Base-by-base conservation (phyloP, 2,113 vertebrate genomes). In the Rafetus swinhoei region DNA sequence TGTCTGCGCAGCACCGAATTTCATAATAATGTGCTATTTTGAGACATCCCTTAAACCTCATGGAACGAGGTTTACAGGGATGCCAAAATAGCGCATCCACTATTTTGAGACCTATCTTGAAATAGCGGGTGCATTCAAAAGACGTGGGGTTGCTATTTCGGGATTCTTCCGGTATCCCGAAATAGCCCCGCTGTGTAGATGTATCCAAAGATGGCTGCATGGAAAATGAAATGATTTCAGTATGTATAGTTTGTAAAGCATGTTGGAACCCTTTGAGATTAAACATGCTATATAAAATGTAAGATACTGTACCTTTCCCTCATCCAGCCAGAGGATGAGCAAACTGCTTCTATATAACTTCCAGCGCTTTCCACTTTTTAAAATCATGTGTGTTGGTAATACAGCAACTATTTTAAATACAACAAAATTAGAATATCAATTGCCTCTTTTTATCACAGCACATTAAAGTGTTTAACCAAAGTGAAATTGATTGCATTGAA, bases 401-500 rank as follows among this genome's bases (percentile, higher is more conserved):
- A 94, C 29, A 82, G n/a, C 29, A 82, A 19, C 39, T 82, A 83
- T 53, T 93, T 97, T 95, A 74, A 95, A 81, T 95, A 90, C 91
- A 95, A 94, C 86, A 88, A 79, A 96, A 94, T 95, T 96, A 96
- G 86, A 95, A 95, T 95, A 95, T 88, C 95, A 97, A 90, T 97
- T 94, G 88, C 83, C 94, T 94, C 90, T 87, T 96, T 95, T 90
- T 93, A 94, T 94, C 95, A 95, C 65, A 93, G 91, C 79, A 88
- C 76, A 94, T 95, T 95, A 93, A 93, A 93, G 53, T 95, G 94
- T 97, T 97, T 97, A 95, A 95, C 94, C 18, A 65, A 92, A 93
- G 79, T 84, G 94, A 95, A 97, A 96, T 85, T 96, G 95, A 97
- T 97, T 95, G 94, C 93, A 96, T 95, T 97, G 94, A 97, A 95